Conservation (phyloP, 2,888 invertebrate species). For the Cheilosia variabilis region DNA sequence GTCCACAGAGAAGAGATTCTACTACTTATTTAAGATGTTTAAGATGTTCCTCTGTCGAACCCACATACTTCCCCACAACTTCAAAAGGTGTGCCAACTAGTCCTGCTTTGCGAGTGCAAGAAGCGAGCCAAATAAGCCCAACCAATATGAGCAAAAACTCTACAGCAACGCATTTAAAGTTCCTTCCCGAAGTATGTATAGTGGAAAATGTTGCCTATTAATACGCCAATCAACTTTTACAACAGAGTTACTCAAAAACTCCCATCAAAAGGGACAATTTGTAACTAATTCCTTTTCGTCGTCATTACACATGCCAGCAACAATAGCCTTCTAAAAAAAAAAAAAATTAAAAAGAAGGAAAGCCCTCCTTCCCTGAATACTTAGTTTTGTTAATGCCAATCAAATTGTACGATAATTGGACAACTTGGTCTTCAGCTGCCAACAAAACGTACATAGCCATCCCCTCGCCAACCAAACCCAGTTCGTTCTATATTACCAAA, state of each 20-base stretch:
- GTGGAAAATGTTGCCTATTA: no score
- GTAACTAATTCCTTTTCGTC: conserved; percentile 14
- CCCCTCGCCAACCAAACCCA: not conserved
- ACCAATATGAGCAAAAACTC: no score
- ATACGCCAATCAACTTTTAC: conserved; percentile 8
- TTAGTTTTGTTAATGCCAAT: conserved; percentile 57
- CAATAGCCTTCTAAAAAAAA: no score
- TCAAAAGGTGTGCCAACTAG: no score
- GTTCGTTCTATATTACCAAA: conserved; percentile 64
- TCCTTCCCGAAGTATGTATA: no score
- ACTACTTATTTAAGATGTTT: no score
- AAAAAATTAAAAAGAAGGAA: not conserved
- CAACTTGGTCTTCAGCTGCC: conserved; percentile 67
- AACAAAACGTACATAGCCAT: conserved; percentile 31
- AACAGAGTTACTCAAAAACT: conserved; percentile 15
- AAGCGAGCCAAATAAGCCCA: no score
- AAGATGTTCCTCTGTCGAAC: no score
- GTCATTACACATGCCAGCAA: not conserved
- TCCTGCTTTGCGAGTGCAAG: no score
- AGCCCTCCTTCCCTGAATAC: conserved; percentile 18
- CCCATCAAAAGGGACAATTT: conserved; percentile 2
- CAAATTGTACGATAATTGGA: conserved; percentile 74
- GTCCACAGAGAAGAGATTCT: no score
- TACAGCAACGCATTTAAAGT: no score
- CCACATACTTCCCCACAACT: no score